These are phyloP conservation scores for Drosophila melanosoma DNA, from an alignment of 2,888 invertebrate species.

Conservation along the genomic window DNA sequence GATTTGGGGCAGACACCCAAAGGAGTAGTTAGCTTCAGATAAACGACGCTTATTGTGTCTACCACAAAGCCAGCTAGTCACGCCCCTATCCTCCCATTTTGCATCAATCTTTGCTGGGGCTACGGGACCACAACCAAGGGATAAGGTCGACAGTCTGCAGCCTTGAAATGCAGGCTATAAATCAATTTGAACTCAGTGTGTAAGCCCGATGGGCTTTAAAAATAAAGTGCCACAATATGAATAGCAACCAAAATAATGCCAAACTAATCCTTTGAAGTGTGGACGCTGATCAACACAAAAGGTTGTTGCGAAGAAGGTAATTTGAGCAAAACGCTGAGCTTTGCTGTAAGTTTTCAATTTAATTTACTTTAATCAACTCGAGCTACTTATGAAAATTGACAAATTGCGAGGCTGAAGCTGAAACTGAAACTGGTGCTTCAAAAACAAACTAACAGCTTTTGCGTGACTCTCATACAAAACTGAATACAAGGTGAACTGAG, in stretches of 20 bases:
- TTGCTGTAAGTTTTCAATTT: constrained; percentile 45
- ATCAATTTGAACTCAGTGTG: constrained; percentile 42
- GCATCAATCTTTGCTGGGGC: not conserved
- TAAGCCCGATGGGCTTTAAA: constrained; percentile 8
- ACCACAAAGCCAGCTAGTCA: constrained; percentile 10
- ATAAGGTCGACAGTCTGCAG: constrained; percentile 30
- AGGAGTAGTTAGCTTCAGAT: constrained; percentile 77
- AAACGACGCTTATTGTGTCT: constrained; percentile 64
- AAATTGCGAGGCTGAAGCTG: constrained; percentile 20
- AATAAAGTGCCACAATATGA: constrained; percentile 13
- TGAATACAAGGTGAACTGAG: constrained; percentile 8
- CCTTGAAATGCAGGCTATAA: constrained; percentile 61
- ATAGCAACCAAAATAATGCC: constrained; percentile 8
- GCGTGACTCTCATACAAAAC: constrained; percentile 63
- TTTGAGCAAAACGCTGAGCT: not conserved
- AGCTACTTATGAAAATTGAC: constrained; percentile 22
- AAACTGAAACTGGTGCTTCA: constrained; percentile 46
- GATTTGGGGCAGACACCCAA: constrained; percentile 73
- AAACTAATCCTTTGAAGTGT: constrained; percentile 27
- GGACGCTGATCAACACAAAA: constrained; percentile 16
- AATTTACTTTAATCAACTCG: constrained; percentile 54
- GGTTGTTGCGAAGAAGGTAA: not conserved
- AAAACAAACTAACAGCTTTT: constrained; percentile 66
- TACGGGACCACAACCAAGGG: not conserved
- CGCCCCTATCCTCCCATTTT: not conserved